A percentile compares a stretch with the other conserved stretches of the same genome.
Evolutionary conservation across 1,140 invertebrate species (phyloP).

Genomic region (Bilobella aurantiaca): DNA sequence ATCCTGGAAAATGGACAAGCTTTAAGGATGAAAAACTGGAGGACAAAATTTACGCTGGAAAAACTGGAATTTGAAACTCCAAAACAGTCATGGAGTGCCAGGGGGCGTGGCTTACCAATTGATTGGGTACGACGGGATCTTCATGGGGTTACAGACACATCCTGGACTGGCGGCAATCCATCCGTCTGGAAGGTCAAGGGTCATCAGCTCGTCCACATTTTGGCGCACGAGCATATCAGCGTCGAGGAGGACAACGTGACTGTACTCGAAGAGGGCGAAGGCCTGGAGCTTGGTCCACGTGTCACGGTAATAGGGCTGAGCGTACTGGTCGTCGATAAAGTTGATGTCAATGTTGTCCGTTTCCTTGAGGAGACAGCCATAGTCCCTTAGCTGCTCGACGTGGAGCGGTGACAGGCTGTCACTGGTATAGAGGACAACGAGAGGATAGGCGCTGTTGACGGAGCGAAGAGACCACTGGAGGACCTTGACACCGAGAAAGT

Average conservation of each 20-base stretch:
- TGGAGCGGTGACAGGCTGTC: neutral
- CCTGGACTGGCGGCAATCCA: neutral
- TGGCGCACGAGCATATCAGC: slow-evolving; percentile 1
- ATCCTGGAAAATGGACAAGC: too few relatives aligned
- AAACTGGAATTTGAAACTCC: too few relatives aligned
- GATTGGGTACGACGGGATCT: neutral
- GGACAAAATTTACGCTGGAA: too few relatives aligned
- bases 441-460: neutral
- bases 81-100: too few relatives aligned
- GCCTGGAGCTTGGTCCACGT: neutral
- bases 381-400: neutral
- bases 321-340: neutral
- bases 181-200: neutral
- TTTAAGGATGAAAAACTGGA: too few relatives aligned
- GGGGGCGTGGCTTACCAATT: neutral
- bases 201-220: slow-evolving; percentile 4
- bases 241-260: neutral
- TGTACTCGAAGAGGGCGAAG: neutral
- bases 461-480: neutral
- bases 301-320: neutral
- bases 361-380: neutral
- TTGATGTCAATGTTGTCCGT: neutral
- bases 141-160: neutral
- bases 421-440: neutral
- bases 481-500: neutral